Conservation (phyloP, 2,113 vertebrate genomes). For the Brachypteracias leptosomus region DNA sequence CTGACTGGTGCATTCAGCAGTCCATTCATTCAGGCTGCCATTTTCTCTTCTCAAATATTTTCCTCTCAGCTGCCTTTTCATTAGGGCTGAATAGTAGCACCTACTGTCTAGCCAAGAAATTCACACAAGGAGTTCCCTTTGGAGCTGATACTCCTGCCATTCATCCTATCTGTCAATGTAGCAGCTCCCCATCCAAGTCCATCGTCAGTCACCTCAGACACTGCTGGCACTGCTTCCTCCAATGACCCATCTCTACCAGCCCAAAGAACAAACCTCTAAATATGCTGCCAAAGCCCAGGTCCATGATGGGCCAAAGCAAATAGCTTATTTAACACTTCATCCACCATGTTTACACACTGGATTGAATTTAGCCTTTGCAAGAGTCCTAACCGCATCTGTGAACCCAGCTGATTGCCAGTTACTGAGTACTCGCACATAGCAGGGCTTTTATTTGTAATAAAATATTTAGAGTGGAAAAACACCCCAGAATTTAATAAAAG, state of each 20-base stretch:
- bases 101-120: slow-evolving; percentile 14
- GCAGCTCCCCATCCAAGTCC: background rate
- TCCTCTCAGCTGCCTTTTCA: slow-evolving; percentile 13
- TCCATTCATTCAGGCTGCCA: background rate
- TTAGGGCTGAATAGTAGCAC: background rate
- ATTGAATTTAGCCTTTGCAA: slow-evolving; percentile 37
- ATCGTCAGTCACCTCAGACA: background rate
- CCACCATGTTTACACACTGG: slow-evolving; percentile 10
- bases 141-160: background rate
- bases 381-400: slow-evolving; percentile 17
- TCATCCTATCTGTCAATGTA: background rate
- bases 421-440: slow-evolving; percentile 27
- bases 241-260: background rate
- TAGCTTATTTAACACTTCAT: slow-evolving; percentile 56
- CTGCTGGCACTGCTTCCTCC: background rate
- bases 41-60: background rate
- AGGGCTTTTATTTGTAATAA: slow-evolving; percentile 55
- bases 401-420: slow-evolving; percentile 37
- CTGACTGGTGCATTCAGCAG: background rate
- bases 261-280: background rate
- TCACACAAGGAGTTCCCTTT: background rate
- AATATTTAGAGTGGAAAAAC: slow-evolving; percentile 64
- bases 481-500: slow-evolving; percentile 58
- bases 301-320: slow-evolving; percentile 44
- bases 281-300: background rate